These are phyloP conservation scores for Pinna nobilis DNA, from an alignment of 1,140 invertebrate species.

Conservation along the genomic window DNA sequence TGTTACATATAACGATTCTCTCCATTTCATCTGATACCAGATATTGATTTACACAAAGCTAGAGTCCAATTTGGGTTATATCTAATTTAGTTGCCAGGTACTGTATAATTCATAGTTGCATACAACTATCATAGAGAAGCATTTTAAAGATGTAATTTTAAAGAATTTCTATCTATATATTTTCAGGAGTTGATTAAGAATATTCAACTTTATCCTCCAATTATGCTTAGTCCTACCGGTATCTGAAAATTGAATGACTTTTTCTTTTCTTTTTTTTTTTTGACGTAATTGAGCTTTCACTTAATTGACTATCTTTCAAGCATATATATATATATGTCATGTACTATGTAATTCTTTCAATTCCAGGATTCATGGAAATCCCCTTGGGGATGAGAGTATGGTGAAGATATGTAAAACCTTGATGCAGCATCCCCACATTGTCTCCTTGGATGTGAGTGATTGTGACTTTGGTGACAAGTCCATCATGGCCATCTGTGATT, in stretches of 20 bases:
- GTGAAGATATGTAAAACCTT: slow-evolving; percentile 50
- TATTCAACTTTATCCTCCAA: neutral
- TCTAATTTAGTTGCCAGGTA: too few relatives aligned
- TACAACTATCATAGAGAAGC: too few relatives aligned
- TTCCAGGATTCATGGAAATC: slow-evolving; percentile 63
- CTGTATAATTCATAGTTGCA: too few relatives aligned
- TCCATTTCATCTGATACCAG: too few relatives aligned
- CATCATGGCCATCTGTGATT: slow-evolving; percentile 52
- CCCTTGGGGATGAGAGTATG: slow-evolving; percentile 61
- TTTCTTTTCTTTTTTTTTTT: too few relatives aligned
- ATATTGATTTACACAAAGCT: too few relatives aligned
- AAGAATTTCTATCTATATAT: too few relatives aligned
- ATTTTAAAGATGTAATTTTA: too few relatives aligned
- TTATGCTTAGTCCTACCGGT: neutral
- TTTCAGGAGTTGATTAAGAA: neutral
- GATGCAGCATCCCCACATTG: slow-evolving; percentile 52
- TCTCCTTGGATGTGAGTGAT: slow-evolving; percentile 66
- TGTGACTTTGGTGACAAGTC: slow-evolving; percentile 62
- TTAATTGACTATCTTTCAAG: neutral
- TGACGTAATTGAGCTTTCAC: too few relatives aligned
- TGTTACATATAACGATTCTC: too few relatives aligned
- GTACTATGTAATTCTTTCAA: neutral
- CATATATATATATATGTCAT: neutral
- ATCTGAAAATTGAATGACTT: too few relatives aligned
- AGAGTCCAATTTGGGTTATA: too few relatives aligned